Percentiles rank a stretch among this genome's conserved stretches.
Conservation (phyloP, 2,797 vertebrate genomes). For the Florisuga fusca region DNA sequence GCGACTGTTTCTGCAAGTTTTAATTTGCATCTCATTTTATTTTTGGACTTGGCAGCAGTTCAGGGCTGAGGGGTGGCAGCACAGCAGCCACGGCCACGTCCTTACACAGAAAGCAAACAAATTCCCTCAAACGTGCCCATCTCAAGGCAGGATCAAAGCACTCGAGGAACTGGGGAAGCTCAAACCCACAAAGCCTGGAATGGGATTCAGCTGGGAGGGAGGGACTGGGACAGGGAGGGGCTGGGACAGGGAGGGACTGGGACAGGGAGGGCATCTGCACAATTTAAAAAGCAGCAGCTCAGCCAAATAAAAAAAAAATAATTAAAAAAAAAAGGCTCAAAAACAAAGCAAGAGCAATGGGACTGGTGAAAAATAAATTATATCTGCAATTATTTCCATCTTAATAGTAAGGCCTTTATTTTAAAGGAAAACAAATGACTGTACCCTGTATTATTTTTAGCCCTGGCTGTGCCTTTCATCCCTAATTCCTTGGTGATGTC, state of each 20-base stretch:
- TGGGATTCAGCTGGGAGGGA: not conserved
- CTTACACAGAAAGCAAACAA: too few species aligned
- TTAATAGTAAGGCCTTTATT: not conserved
- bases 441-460: not conserved
- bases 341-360: not conserved
- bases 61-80: not conserved
- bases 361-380: not conserved
- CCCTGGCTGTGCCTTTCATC: not conserved
- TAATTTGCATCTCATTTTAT: not conserved
- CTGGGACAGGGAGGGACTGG: too few species aligned
- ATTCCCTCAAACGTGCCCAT: accelerated
- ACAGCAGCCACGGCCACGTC: not conserved
- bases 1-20: not conserved
- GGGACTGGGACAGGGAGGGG: too few species aligned
- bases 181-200: not conserved
- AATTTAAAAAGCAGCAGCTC: not conserved
- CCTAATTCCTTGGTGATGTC: not conserved
- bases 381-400: not conserved
- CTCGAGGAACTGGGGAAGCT: not conserved
- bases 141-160: not conserved
- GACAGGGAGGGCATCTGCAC: not conserved
- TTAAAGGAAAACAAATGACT: not conserved
- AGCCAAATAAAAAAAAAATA: not conserved
- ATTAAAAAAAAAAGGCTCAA: not conserved
- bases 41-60: not conserved